Evolutionary conservation across 2,797 vertebrate genomes (phyloP), one percentile per base, ranked within the genome.

Genomic region (Onychomys leucogaster): DNA sequence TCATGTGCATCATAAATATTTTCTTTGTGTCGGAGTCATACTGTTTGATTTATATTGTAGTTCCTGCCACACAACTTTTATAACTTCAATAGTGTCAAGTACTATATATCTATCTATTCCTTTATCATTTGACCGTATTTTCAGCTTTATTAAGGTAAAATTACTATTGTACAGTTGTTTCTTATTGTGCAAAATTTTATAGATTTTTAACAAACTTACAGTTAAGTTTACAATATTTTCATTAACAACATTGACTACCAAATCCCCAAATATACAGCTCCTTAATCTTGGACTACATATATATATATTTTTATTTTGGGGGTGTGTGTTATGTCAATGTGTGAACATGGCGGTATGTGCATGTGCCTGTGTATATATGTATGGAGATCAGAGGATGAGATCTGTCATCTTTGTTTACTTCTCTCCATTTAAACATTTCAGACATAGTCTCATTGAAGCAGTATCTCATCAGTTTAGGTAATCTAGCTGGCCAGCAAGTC

Each of bases 121-220:
- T 94, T 57, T 94, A 77, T 76, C 63, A 49, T 85, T 94, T 93
- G 34, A 91, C 10, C 34, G 77, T 90, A 77, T 76, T 71, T 83
- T 52, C 7, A 85, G 11, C 19, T 85, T 85, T 89, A 69, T 82
- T 69, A 75, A 69, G 12, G 16, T 55, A 90, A 32, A 84, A 43
- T 65, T 69, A 19, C 14, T 5, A 76, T 16, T 86, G 37, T 67
- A 77, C 12, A 41, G 23, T 41, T 86, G 4, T 43, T n/a, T 67
- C 34, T 84, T 87, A 25, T 43, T 77, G 3, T 69, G 5, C 5
- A 73, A 77, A 83, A 49, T 81, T 76, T 8, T 34, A 4, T 77
- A 13, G n/a, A 13, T 52, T 81, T n/a, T 37, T 57, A 46, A 29
- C 71, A 59, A 4, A 81, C 32, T 16, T 25, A 7, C 34, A 73